phyloP scores from a whole-genome alignment of 2,888 invertebrate genomes.

The Xestia rhomboidea region DNA sequence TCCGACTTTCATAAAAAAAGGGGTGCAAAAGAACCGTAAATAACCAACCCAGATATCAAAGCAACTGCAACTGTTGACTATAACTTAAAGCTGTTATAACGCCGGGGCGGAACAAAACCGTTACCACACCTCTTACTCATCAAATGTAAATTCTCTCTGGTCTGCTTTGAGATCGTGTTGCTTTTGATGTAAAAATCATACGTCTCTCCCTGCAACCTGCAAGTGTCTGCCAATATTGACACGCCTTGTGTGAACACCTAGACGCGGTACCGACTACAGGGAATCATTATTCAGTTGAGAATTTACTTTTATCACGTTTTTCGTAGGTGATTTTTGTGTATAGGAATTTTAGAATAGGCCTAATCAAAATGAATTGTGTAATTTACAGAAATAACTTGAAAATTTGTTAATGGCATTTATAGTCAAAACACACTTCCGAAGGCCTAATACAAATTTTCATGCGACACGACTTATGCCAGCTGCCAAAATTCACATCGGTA shows the following conservation, averaged over 20 bases:
- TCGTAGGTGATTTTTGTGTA: background rate
- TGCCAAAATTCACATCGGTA: background rate
- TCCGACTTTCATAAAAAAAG: background rate
- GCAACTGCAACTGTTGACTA: constrained; percentile 46
- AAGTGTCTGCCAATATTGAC: constrained; percentile 86
- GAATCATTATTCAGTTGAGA: constrained; percentile 51
- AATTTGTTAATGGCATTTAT: background rate
- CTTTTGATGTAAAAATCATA: constrained; percentile 89
- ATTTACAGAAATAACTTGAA: background rate
- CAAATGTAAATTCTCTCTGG: constrained; percentile 68
- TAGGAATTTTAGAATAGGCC: background rate
- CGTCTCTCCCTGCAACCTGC: constrained; percentile 77
- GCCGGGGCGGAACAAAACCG: constrained; percentile 44
- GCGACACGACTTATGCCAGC: background rate
- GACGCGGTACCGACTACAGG: constrained; percentile 20
- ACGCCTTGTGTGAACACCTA: constrained; percentile 65
- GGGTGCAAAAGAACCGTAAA: background rate
- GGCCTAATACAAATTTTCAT: background rate
- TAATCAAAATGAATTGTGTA: background rate
- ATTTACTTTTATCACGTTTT: constrained; percentile 21
- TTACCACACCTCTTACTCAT: constrained; percentile 64
- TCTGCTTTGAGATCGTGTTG: constrained; percentile 72
- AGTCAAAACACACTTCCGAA: background rate
- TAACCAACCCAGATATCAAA: constrained; percentile 18
- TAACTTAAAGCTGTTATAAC: constrained; percentile 36